phyloP scores from a whole-genome alignment of 2,797 vertebrate genomes.

The Nothura maculosa region DNA sequence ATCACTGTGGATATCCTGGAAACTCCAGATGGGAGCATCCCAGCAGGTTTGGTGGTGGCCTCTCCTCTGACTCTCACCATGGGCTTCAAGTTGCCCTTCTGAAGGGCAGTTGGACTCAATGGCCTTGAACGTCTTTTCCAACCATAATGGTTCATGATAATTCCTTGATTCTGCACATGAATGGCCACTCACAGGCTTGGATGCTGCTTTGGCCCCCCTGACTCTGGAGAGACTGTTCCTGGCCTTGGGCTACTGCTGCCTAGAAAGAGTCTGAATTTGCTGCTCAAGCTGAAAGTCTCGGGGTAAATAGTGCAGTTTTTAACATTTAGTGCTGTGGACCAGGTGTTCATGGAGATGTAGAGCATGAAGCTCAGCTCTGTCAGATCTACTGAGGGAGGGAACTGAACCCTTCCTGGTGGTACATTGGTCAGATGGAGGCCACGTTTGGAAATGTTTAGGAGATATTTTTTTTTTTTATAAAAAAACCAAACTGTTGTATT shows the following conservation, averaged over 20 bases:
- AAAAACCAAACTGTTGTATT: conserved; percentile 55
- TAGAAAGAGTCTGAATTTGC: not conserved
- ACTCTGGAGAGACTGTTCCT: not conserved
- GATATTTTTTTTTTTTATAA: too few species aligned
- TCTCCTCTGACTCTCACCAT: not conserved
- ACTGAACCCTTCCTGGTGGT: not conserved
- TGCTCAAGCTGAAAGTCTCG: not conserved
- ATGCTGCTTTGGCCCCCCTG: not conserved
- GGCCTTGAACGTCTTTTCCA: too few species aligned
- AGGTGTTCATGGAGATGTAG: not conserved
- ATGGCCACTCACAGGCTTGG: not conserved
- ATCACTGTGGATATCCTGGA: not conserved
- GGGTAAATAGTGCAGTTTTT: not conserved
- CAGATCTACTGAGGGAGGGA: not conserved
- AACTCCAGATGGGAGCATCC: not conserved
- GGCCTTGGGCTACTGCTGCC: not conserved
- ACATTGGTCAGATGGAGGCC: not conserved
- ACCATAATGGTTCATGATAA: too few species aligned
- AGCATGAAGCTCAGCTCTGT: not conserved
- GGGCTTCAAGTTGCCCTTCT: not conserved
- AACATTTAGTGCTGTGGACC: not conserved
- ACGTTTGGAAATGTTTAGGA: conserved; percentile 35
- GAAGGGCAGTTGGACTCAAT: not conserved
- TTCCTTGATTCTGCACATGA: not conserved
- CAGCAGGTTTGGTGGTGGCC: not conserved